Conservation (phyloP, 2,797 vertebrate species). For the Pangasius djambal region DNA sequence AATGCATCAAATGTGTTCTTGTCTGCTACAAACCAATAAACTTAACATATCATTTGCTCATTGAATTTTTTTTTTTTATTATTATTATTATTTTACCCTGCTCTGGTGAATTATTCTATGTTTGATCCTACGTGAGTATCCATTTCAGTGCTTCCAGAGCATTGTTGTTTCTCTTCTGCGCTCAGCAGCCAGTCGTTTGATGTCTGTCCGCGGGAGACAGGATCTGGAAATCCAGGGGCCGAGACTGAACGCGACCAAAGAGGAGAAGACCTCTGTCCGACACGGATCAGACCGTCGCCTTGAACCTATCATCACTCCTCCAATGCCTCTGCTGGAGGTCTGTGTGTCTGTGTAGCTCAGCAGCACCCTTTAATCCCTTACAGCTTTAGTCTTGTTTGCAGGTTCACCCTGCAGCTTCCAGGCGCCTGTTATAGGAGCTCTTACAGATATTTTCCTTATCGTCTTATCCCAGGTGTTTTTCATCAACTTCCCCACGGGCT, state of each 20-base stretch:
- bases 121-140: background rate
- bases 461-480: constrained; percentile 87
- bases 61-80: background rate
- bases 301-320: constrained; percentile 87
- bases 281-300: constrained; percentile 92
- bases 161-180: constrained; percentile 60
- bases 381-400: background rate
- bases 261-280: constrained; percentile 91
- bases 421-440: background rate
- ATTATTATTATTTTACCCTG: background rate
- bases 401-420: background rate
- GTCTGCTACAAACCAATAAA: background rate
- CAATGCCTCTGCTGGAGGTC: constrained; percentile 98
- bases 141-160: background rate
- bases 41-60: background rate
- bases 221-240: constrained; percentile 94
- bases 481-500: constrained; percentile 94
- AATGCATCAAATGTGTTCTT: background rate
- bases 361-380: background rate
- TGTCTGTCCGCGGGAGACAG: constrained; percentile 88
- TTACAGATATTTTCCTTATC: background rate
- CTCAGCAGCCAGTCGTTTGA: constrained; percentile 72
- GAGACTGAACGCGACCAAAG: constrained; percentile 93
- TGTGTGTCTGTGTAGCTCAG: constrained; percentile 9
- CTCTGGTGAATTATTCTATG: background rate